phyloP scores from a whole-genome alignment of 2,113 vertebrate genomes.

The Arizona elegans region DNA sequence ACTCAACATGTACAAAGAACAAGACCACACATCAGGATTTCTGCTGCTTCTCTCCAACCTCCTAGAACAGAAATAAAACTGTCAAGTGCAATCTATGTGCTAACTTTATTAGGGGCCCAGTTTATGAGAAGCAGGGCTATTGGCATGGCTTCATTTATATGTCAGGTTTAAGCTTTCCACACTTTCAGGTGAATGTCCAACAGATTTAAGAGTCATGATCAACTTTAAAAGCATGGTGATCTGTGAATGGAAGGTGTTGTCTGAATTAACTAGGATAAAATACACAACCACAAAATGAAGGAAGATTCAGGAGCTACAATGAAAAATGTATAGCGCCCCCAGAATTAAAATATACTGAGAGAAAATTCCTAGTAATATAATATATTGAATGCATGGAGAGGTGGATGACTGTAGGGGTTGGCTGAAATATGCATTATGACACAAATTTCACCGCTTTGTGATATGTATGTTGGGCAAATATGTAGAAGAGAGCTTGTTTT shows the following conservation, averaged over 20 bases:
- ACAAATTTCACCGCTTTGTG: neutral
- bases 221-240: neutral
- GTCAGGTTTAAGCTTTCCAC: neutral
- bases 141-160: neutral
- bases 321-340: slow-evolving; percentile 7
- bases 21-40: neutral
- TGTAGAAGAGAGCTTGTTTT: neutral
- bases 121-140: neutral
- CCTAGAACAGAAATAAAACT: neutral
- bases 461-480: neutral
- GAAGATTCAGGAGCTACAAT: slow-evolving; percentile 10
- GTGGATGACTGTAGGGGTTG: neutral
- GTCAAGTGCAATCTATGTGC: neutral
- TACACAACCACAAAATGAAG: neutral
- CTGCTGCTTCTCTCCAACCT: neutral
- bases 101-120: neutral
- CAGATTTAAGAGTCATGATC: neutral
- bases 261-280: neutral
- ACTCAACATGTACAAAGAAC: neutral
- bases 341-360: neutral
- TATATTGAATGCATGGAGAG: neutral
- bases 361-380: slow-evolving; percentile 8
- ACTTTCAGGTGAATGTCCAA: neutral
- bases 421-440: neutral
- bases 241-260: neutral